Evolutionary conservation across 2,888 invertebrate species (phyloP).

Genomic region (Ditula angustiorana): DNA sequence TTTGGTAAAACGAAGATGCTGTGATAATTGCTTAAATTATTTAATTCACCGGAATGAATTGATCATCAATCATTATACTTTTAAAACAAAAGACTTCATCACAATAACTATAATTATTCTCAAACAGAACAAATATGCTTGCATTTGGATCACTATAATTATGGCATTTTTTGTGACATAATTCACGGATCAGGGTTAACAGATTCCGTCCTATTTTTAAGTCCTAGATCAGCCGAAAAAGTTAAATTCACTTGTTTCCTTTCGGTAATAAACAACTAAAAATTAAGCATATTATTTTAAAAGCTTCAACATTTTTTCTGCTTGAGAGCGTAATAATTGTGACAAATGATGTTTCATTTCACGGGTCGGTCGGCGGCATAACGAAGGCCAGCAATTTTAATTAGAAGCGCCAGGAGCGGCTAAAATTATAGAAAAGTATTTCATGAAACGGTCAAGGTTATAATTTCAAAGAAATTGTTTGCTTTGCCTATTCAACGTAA

Average conservation of each 20-base stretch:
- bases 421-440: constrained; percentile 26
- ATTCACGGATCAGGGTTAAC: too few species aligned
- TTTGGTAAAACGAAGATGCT: constrained; percentile 11
- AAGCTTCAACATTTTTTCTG: constrained; percentile 17
- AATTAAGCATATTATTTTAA: neutral
- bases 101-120: too few species aligned
- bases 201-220: too few species aligned
- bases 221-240: neutral
- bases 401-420: constrained; percentile 25
- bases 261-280: neutral
- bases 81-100: neutral
- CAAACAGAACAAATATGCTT: too few species aligned
- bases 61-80: neutral
- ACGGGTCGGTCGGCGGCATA: constrained; percentile 27
- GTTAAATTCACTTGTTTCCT: neutral
- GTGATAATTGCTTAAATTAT: constrained; percentile 6
- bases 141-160: too few species aligned
- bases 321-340: constrained; percentile 31
- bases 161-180: too few species aligned
- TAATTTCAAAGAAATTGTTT: constrained; percentile 4
- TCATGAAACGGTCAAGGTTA: constrained; percentile 20
- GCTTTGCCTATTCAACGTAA: neutral
- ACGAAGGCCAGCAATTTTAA: constrained; percentile 31
- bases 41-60: neutral
- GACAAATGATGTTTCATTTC: constrained; percentile 39